Base-by-base conservation (phyloP, 2,888 invertebrate genomes). In the Conus canariensis region DNA sequence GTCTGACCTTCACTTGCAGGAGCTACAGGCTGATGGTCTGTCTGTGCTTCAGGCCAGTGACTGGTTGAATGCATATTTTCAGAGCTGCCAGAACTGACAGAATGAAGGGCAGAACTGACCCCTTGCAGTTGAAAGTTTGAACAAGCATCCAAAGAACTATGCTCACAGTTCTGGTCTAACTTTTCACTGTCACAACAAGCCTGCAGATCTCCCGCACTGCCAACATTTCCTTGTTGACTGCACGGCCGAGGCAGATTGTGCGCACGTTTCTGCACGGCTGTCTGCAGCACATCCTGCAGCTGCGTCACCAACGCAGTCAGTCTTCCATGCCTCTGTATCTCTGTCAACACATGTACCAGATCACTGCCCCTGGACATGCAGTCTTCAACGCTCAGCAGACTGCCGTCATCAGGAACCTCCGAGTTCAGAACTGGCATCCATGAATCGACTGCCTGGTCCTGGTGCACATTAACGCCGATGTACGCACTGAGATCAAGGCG, bases 241-340 rank as follows among this genome's bases (percentile, higher is more conserved):
- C 58, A 83, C 16, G 30, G 64, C 59, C 88, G 74, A 30, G 94
- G 92, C 90, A 95, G 93, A 91, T 94, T 94, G 88, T 92, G 92
- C 10, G 95, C 95, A 90, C 95, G 91, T 45, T 91, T 92, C 88
- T 90, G 92, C 58, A 96, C 95, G 60, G 96, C 94, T 86, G 93
- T 91, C 30, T 94, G 93, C 67, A 97, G 93, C 12, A 96, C 93
- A 30, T 94, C 85, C 30, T 95, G 93, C 88, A 97, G 93, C 85
- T 94, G 92, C 59, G 93, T 92, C 45, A 94, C 93, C n/a, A 94
- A 88, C 64, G 74, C 90, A 30, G 89, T 88, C 70, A 94, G 67
- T 1, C 90, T 91, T 10, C 80, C 89, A 88, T 93, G 88, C 22
- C 59, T 85, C n/a, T 85, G 70, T 30, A 90, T 88, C 16, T 45